Base-by-base conservation (phyloP, 64 coral and sea anemone genomes). In the Actinia equina region DNA sequence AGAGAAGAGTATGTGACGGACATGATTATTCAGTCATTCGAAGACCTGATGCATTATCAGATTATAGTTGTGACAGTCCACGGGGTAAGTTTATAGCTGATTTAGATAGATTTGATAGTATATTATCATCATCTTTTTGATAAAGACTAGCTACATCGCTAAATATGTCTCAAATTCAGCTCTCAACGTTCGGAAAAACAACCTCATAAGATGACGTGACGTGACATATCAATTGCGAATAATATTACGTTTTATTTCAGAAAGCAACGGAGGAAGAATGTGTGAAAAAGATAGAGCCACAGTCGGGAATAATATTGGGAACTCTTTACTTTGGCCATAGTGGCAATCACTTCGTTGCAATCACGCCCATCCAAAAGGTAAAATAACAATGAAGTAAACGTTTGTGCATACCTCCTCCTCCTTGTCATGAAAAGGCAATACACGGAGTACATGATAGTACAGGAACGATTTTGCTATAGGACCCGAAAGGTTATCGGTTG, bases 291-390 rank as follows among this genome's bases (percentile, higher is more conserved):
- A 86, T 91, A 70, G 84, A 91, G 77, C 89, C 89, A 45, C 46
- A 86, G 23, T 70, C 53, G 79, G 89, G 89, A 52, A 17, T 85
- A 69, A 41, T 60, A 86, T 83, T 86, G 46, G 53, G 65, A 56
- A 91, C 89, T 86, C 89, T 91, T n/a, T 91, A 43, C 89, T 91
- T 91, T 86, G 89, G 89, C 84, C 89, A 64, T 86, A 59, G 53
- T 86, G 84, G 84, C 37, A 86, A 86, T 60, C 84, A 86, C 59
- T 86, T 56, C 57, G 84, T 86, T 86, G 84, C 84, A 42, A 19
- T 86, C 84, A 86, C 56, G 52, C 53, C 53, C 23, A n/a, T n/a
- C n/a, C n/a, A n/a, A n/a, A n/a, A n/a, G n/a, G n/a, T n/a, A n/a
- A n/a, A n/a, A n/a, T n/a, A n/a, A n/a, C n/a, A n/a, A n/a, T n/a